Conservation (phyloP, 2,113 vertebrate genomes). For the Oryzias celebensis region DNA sequence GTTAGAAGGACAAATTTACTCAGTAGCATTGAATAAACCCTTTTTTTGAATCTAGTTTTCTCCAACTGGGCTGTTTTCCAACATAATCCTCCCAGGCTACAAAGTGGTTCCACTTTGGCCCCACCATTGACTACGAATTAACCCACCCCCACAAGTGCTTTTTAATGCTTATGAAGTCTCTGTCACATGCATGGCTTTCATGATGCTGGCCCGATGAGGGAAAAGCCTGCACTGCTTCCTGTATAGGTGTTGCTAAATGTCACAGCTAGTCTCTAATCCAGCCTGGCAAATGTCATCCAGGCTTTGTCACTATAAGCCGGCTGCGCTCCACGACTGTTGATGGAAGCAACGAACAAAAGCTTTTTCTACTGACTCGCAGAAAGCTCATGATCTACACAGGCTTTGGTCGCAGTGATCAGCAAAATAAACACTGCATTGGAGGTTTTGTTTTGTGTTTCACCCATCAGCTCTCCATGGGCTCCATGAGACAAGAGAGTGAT, state of each 20-base stretch:
- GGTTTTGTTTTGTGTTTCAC: conserved; percentile 16
- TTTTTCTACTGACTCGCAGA: conserved; percentile 27
- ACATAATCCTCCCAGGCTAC: too few relatives aligned
- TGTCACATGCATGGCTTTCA: conserved; percentile 22
- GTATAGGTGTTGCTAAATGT: conserved; percentile 63
- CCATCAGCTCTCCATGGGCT: conserved; percentile 25
- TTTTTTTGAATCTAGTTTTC: too few relatives aligned
- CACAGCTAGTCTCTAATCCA: conserved; percentile 59
- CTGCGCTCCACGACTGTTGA: conserved; percentile 13
- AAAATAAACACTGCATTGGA: conserved; percentile 12
- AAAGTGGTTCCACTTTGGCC: conserved; percentile 13
- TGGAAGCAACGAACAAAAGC: conserved; percentile 19
- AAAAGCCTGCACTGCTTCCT: conserved; percentile 7
- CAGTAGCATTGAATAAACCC: too few relatives aligned
- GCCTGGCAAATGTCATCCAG: conserved; percentile 62
- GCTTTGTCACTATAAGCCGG: conserved; percentile 35
- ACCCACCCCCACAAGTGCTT: conserved; percentile 1
- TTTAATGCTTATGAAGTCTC: conserved; percentile 14
- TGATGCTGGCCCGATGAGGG: conserved; percentile 13
- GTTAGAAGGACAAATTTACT: too few relatives aligned
- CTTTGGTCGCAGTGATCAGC: background rate
- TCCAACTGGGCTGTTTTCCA: too few relatives aligned
- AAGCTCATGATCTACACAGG: background rate
- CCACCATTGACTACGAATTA: conserved; percentile 17
- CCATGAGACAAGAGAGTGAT: conserved; percentile 21